phyloP scores from a whole-genome alignment of 2,888 invertebrate species.

The Ectobius pallidus region DNA sequence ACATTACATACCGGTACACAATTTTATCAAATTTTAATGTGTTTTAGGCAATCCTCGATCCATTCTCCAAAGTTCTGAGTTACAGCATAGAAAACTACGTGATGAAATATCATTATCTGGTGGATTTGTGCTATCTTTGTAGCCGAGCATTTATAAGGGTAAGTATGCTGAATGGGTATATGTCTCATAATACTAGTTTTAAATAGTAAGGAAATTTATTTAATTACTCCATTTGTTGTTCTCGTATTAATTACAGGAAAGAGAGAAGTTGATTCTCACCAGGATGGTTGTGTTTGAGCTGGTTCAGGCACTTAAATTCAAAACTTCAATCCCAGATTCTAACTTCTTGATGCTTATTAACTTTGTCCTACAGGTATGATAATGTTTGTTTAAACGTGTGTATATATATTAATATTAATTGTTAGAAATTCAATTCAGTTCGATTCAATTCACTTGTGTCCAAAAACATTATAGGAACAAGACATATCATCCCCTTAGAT shows the following conservation, averaged over 20 bases:
- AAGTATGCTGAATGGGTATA: slow-evolving; percentile 45
- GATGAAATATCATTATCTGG: slow-evolving; percentile 77
- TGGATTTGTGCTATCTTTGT: slow-evolving; percentile 89
- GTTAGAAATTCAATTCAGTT: no score
- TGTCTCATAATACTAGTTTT: not conserved
- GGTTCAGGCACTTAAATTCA: slow-evolving; percentile 94
- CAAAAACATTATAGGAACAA: no score
- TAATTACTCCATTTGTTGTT: no score
- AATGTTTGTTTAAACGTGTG: no score
- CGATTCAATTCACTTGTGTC: no score
- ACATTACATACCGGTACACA: no score
- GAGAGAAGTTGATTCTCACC: slow-evolving; percentile 92
- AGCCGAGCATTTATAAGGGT: slow-evolving; percentile 85
- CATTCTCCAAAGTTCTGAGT: slow-evolving; percentile 93
- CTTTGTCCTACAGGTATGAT: slow-evolving; percentile 76
- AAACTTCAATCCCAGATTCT: slow-evolving; percentile 91
- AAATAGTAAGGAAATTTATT: no score
- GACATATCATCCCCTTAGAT: no score
- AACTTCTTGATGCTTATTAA: slow-evolving; percentile 92
- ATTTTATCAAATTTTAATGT: no score
- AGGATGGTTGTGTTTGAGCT: slow-evolving; percentile 93
- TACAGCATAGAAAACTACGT: slow-evolving; percentile 90
- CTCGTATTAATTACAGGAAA: slow-evolving; percentile 68
- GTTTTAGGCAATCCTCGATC: slow-evolving; percentile 85
- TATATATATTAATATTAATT: no score